Conservation (phyloP, 2,797 vertebrate species). For the Pseudomugil tenellus region DNA sequence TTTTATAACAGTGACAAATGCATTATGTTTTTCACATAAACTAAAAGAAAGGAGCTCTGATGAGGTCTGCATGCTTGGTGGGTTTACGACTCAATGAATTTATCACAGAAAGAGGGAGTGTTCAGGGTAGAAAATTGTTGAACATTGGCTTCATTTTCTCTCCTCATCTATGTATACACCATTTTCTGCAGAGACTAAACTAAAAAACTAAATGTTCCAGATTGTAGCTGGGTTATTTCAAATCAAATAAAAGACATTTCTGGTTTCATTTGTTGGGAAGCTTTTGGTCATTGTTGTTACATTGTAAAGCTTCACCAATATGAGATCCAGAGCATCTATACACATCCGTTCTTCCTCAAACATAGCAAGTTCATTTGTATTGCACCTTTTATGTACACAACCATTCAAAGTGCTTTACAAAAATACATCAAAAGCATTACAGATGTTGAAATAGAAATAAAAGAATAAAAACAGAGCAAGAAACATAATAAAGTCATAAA, state of each 20-base stretch:
- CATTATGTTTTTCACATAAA: constrained; percentile 71
- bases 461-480: too few species aligned
- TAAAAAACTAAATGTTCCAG: background rate
- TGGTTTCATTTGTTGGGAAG: background rate
- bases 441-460: too few species aligned
- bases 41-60: constrained; percentile 63
- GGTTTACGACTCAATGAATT: constrained; percentile 76
- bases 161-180: constrained; percentile 5
- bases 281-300: background rate
- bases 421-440: too few species aligned
- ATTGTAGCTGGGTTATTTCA: background rate
- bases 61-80: constrained; percentile 71
- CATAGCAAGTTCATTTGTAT: background rate
- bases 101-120: constrained; percentile 34
- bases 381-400: too few species aligned
- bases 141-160: constrained; percentile 71
- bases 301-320: background rate
- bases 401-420: too few species aligned
- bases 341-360: background rate
- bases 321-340: background rate
- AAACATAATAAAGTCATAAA: too few species aligned
- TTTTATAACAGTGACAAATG: constrained; percentile 77
- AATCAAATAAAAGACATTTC: background rate
- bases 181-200: background rate
- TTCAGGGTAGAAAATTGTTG: constrained; percentile 27